A percentile compares a stretch with the other conserved stretches of the same genome.
These are phyloP conservation scores for Galendromus occidentalis DNA, from an alignment of 1,140 invertebrate genomes.

Conservation along the genomic window DNA sequence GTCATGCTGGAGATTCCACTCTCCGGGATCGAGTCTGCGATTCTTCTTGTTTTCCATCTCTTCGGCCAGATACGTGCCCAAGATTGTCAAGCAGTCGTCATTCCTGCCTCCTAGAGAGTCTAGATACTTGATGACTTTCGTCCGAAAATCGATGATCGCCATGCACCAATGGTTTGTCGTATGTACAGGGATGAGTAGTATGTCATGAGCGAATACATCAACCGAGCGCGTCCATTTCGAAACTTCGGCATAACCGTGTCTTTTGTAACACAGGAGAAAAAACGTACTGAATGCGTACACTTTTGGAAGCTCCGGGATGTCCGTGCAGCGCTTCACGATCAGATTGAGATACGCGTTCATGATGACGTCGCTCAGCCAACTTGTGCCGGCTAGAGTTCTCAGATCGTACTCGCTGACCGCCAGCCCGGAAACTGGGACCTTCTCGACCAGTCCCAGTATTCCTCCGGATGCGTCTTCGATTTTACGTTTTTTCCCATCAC, in stretches of 20 bases:
- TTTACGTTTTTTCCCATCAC: too few species aligned
- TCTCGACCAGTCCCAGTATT: too few species aligned
- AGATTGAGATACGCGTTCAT: too few species aligned
- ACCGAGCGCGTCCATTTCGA: slow-evolving; percentile 73
- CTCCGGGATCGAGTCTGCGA: slow-evolving; percentile 40
- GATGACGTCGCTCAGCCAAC: too few species aligned
- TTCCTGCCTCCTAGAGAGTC: slow-evolving; percentile 78
- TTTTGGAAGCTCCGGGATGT: slow-evolving; percentile 42
- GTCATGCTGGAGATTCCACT: slow-evolving; percentile 44
- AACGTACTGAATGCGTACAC: slow-evolving; percentile 84
- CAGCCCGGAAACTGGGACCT: too few species aligned
- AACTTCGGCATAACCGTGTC: slow-evolving; percentile 46
- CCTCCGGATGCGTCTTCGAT: too few species aligned
- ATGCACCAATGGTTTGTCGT: slow-evolving; percentile 91
- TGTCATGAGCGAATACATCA: slow-evolving; percentile 62
- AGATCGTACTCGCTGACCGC: too few species aligned
- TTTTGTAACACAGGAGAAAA: slow-evolving; percentile 68
- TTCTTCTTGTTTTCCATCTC: slow-evolving; percentile 78
- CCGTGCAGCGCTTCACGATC: too few species aligned
- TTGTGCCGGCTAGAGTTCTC: too few species aligned
- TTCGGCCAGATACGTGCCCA: slow-evolving; percentile 52
- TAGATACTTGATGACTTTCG: slow-evolving; percentile 59
- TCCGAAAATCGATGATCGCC: slow-evolving; percentile 63
- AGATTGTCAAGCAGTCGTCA: slow-evolving; percentile 42
- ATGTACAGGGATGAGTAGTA: slow-evolving; percentile 75